Conservation (phyloP, 2,888 invertebrate genomes). For the Hypena proboscidalis region DNA sequence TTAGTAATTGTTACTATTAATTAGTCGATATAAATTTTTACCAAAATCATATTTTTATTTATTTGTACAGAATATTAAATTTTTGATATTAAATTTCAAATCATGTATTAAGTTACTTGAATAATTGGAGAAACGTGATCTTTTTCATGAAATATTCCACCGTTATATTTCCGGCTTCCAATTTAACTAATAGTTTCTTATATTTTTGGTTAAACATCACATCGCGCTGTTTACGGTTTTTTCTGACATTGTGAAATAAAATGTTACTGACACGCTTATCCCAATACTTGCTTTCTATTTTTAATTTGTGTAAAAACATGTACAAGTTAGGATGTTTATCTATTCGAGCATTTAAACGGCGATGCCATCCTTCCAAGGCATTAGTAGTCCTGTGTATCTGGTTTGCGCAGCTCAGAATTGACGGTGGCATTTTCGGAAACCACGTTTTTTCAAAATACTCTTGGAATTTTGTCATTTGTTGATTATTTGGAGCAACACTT, state of each 20-base stretch:
- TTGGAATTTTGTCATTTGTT: neutral
- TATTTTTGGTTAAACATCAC: neutral
- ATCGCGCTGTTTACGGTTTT: neutral
- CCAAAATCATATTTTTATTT: too few species aligned
- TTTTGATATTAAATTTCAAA: too few species aligned
- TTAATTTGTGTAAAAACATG: too few species aligned
- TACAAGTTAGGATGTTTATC: neutral
- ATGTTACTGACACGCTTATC: neutral
- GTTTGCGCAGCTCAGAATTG: neutral
- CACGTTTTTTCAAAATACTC: neutral
- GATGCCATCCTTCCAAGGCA: too few species aligned
- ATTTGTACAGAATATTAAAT: too few species aligned
- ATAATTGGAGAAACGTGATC: too few species aligned
- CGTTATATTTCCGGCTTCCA: neutral
- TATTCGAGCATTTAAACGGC: neutral
- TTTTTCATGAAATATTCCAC: too few species aligned
- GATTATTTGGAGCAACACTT: neutral
- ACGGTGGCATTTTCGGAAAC: neutral
- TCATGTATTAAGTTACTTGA: too few species aligned
- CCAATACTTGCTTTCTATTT: neutral
- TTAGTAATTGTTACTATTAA: too few species aligned
- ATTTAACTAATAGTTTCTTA: neutral
- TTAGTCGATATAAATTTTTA: too few species aligned
- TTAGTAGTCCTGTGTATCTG: too few species aligned
- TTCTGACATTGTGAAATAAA: conserved; percentile 1